Conservation (phyloP, 2,888 invertebrate species). For the Xestia sexstrigata region DNA sequence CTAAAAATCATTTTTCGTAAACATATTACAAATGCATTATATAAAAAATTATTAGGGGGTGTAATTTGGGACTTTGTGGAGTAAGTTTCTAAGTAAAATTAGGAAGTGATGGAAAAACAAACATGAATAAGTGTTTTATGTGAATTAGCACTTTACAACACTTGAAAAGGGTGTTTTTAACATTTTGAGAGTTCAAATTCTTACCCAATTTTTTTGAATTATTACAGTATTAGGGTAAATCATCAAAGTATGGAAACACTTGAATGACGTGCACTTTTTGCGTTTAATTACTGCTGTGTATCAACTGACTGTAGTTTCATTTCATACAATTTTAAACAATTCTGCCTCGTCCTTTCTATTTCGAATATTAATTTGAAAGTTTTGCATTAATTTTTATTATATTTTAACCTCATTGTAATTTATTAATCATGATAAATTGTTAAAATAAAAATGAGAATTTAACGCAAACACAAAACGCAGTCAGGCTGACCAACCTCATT, state of each 20-base stretch:
- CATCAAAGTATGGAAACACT: slow-evolving; percentile 68
- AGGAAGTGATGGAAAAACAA: neutral
- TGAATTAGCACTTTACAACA: neutral
- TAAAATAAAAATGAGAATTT: neutral
- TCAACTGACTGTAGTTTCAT: neutral
- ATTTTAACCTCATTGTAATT: neutral
- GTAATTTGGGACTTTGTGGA: neutral
- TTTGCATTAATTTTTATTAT: accelerated
- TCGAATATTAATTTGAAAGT: accelerated
- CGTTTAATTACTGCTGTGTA: slow-evolving; percentile 71
- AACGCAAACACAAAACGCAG: slow-evolving; percentile 61
- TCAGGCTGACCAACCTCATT: slow-evolving; percentile 65
- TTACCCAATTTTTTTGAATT: slow-evolving; percentile 29
- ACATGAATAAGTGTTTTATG: neutral
- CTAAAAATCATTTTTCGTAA: neutral
- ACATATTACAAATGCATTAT: neutral
- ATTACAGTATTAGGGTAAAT: slow-evolving; percentile 57
- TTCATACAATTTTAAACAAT: neutral
- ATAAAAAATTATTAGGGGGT: neutral
- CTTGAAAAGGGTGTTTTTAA: neutral
- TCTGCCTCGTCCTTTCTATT: neutral
- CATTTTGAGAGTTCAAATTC: neutral
- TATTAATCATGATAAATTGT: neutral
- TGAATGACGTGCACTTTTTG: slow-evolving; percentile 72
- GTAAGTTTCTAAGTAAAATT: neutral